Evolutionary conservation across 2,797 vertebrate genomes (phyloP).

Genomic region (Sarcoramphus papa): DNA sequence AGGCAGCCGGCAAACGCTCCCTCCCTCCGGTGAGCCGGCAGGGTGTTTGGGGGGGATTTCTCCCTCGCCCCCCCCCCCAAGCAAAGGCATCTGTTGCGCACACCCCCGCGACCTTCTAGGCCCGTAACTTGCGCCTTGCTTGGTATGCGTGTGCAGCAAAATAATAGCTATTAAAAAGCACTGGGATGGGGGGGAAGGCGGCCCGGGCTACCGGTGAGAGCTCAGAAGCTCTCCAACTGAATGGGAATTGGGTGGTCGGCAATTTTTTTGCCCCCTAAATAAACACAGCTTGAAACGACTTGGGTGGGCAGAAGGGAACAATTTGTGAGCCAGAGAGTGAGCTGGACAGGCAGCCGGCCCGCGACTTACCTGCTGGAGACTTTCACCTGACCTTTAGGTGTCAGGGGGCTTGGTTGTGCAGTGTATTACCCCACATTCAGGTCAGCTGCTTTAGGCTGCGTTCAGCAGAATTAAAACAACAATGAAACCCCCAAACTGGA

Average conservation of each 20-base stretch:
- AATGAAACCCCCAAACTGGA: constrained; percentile 2
- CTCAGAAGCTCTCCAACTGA: neutral
- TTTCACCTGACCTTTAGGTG: constrained; percentile 50
- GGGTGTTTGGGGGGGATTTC: neutral
- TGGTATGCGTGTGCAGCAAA: neutral
- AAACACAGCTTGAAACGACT: constrained; percentile 62
- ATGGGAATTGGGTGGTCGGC: constrained; percentile 32
- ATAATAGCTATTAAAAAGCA: neutral
- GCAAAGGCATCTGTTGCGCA: neutral
- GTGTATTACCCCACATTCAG: neutral
- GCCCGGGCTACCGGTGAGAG: neutral
- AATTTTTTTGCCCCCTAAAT: constrained; percentile 42
- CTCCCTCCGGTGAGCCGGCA: no score
- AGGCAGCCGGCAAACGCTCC: neutral
- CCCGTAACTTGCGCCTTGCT: neutral
- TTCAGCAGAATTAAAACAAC: neutral
- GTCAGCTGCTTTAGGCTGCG: neutral
- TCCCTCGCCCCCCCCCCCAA: neutral
- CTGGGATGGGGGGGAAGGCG: neutral
- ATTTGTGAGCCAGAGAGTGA: constrained; percentile 37
- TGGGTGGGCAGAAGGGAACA: constrained; percentile 70
- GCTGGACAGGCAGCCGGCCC: neutral
- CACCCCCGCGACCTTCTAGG: neutral
- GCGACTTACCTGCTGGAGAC: constrained; percentile 30
- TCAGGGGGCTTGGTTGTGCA: neutral